Base-by-base conservation (phyloP, 1,140 invertebrate species). In the Spodoptera frugiperda region DNA sequence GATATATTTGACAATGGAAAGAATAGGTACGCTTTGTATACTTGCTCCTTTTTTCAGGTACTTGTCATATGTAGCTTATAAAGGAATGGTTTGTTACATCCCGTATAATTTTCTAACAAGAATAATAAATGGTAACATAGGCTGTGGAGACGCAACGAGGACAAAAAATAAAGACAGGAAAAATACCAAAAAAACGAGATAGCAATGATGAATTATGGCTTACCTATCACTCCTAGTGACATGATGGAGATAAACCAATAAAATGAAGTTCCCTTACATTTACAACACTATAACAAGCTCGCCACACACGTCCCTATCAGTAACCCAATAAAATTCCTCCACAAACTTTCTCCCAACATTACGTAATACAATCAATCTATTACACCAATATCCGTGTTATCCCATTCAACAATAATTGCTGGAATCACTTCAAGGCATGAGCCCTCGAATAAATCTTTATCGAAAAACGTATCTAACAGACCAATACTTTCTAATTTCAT, bases 401-500 rank as follows among this genome's bases (percentile, higher is more conserved):
- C 78, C 80, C 57, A 82, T 83, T 80, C 78, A 85, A 83, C 84
- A 85, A 84, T 91, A 91, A 92, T 91, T 90, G 81, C 82, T 83
- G 84, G 84, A 82, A 71, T 78, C 79, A 74, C 76, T 72, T 39
- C 78, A 77, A 84, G 80, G 72, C 77, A 81, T 77, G 86, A 82
- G 83, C 79, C 84, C 76, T 81, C 84, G 86, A 82, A 87, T 92
- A 92, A 92, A 92, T 93, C 88, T 91, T 86, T 88, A 89, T 89
- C 85, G 89, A 84, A 82, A 84, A 86, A 89, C 70, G 74, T 80
- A 82, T 86, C 82, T 86, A 72, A 77, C 77, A 78, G 79, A 30
- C 81, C 89, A 80, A 89, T 87, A 91, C 91, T 93, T 93, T 93
- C 91, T 93, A 92, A 92, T 93, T 91, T 90, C 82, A 80, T 89